Percentiles rank a stretch among this genome's conserved stretches.
phyloP scores from a whole-genome alignment of 2,113 vertebrate genomes.

The Phylloscopus trochiloides region DNA sequence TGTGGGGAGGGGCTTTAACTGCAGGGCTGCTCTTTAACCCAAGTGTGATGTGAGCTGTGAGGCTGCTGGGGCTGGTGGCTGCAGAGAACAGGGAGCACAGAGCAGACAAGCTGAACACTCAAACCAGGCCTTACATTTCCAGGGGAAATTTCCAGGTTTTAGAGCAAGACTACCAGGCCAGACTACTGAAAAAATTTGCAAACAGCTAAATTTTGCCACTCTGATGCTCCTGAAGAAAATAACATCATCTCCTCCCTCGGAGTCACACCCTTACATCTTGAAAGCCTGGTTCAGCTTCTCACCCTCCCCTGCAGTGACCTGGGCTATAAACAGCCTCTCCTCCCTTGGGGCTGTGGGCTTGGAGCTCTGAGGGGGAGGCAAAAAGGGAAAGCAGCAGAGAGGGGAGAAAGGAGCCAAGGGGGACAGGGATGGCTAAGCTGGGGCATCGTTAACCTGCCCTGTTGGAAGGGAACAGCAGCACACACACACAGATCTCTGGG shows the following conservation, averaged over 20 bases:
- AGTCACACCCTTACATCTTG: not conserved
- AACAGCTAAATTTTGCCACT: not conserved
- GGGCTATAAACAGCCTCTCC: not conserved
- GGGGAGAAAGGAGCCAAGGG: not conserved
- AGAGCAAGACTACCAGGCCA: not conserved
- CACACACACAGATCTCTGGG: not conserved
- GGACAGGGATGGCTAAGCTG: not conserved
- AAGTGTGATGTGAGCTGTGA: not conserved
- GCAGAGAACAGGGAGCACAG: not conserved
- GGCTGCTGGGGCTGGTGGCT: not conserved
- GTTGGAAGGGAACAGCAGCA: too few relatives aligned
- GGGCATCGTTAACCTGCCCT: not conserved
- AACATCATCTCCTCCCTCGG: not conserved
- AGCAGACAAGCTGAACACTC: not conserved
- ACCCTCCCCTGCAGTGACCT: not conserved
- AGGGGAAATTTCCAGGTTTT: not conserved
- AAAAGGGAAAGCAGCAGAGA: not conserved
- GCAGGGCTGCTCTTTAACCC: not conserved
- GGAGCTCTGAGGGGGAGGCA: not conserved
- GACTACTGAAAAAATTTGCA: not conserved
- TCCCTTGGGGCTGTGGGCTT: rapidly evolving
- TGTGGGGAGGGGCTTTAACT: not conserved
- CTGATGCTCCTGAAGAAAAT: not conserved
- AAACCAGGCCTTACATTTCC: not conserved
- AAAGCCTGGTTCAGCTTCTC: not conserved